phyloP scores from a whole-genome alignment of 2,888 invertebrate species.

The Limnephilus rhombicus region DNA sequence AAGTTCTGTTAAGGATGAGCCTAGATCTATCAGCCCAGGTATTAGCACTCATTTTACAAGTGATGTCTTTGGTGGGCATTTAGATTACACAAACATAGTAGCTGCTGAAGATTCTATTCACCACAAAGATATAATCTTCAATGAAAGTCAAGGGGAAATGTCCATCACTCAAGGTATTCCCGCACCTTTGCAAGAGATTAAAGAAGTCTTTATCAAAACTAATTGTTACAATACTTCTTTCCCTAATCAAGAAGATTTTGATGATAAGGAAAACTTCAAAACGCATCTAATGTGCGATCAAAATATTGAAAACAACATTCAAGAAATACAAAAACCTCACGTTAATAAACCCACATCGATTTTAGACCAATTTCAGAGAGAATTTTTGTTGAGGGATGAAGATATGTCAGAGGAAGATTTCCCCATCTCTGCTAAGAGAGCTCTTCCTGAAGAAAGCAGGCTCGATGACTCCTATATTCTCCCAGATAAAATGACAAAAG shows the following conservation, averaged over 20 bases:
- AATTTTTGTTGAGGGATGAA: conserved; percentile 35
- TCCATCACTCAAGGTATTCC: conserved; percentile 58
- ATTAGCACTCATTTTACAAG: neutral
- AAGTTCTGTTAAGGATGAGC: neutral
- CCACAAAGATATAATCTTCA: conserved; percentile 14
- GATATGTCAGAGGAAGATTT: conserved; percentile 21
- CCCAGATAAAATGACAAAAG: conserved; percentile 36
- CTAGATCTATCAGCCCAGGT: neutral
- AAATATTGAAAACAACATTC: conserved; percentile 32
- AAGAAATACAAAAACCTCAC: conserved; percentile 15
- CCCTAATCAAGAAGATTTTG: conserved; percentile 26
- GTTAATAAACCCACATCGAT: conserved; percentile 15
- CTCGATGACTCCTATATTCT: conserved; percentile 45
- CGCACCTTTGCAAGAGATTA: conserved; percentile 39
- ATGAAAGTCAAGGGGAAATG: conserved; percentile 56
- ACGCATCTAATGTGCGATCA: neutral
- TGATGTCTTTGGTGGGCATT: neutral
- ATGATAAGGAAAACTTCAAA: conserved; percentile 60
- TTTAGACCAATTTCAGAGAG: conserved; percentile 44
- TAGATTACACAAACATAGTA: conserved; percentile 10
- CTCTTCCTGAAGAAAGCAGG: conserved; percentile 20
- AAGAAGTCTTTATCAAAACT: neutral
- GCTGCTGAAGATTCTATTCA: neutral
- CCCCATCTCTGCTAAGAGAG: conserved; percentile 49
- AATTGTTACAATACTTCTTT: conserved; percentile 28